Evolutionary conservation across 2,797 vertebrate genomes (phyloP).

Genomic region (Sebastes cheni): DNA sequence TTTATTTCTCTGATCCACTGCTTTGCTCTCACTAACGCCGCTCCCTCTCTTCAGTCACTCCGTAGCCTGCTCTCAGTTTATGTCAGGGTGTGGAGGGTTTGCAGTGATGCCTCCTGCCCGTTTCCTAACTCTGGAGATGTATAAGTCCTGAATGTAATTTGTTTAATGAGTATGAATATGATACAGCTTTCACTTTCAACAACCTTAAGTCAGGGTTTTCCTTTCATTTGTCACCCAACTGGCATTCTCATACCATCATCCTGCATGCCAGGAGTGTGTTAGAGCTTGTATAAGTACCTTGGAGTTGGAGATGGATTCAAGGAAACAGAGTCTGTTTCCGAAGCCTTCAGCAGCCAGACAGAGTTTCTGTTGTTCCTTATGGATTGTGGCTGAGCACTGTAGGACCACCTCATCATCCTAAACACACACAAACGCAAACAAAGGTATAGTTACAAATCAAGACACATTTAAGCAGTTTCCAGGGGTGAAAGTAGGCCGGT

Average conservation of each 20-base stretch:
- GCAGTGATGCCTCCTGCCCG: too few species aligned
- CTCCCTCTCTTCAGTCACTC: too few species aligned
- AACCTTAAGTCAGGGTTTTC: too few species aligned
- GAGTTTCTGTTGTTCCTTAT: constrained; percentile 94
- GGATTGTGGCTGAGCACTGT: constrained; percentile 91
- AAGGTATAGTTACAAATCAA: background rate
- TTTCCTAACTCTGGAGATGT: too few species aligned
- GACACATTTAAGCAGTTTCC: background rate
- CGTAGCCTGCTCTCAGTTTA: too few species aligned
- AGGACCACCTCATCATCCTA: constrained; percentile 97
- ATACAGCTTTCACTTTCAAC: too few species aligned
- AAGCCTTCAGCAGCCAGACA: constrained; percentile 96
- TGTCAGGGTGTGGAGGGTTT: too few species aligned
- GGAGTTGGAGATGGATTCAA: constrained; percentile 96
- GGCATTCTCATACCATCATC: background rate
- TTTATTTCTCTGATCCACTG: too few species aligned
- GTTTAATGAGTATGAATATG: too few species aligned
- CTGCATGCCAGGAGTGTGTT: background rate
- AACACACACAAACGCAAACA: constrained; percentile 6
- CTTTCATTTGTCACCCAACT: background rate
- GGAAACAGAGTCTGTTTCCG: constrained; percentile 95
- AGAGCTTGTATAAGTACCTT: constrained; percentile 82
- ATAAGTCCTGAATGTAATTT: too few species aligned
- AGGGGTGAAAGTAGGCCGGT: too few species aligned
- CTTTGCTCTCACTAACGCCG: too few species aligned